phyloP scores from a whole-genome alignment of 2,797 vertebrate genomes.

The Takifugu ocellatus region DNA sequence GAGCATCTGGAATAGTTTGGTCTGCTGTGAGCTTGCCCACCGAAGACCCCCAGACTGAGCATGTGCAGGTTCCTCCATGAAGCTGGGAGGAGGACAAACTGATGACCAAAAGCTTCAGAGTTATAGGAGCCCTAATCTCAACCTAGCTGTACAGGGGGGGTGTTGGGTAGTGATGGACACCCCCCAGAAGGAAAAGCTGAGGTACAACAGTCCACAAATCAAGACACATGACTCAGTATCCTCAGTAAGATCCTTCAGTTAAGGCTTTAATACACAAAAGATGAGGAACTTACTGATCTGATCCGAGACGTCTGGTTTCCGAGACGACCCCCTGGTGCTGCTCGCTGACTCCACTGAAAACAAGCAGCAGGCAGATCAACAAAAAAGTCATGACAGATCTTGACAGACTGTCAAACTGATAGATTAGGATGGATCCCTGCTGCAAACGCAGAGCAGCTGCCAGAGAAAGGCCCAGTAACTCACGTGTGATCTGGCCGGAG shows the following conservation, averaged over 20 bases:
- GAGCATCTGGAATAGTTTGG: constrained; percentile 69
- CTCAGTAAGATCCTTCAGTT: neutral
- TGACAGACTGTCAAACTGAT: constrained; percentile 4
- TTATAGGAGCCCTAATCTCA: too few species aligned
- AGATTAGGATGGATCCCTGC: constrained; percentile 1
- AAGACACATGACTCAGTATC: too few species aligned
- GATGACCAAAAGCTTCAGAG: constrained; percentile 25
- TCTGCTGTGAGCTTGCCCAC: constrained; percentile 51
- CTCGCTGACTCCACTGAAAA: constrained; percentile 71
- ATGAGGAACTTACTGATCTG: constrained; percentile 70
- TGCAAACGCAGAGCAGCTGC: too few species aligned
- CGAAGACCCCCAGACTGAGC: constrained; percentile 30
- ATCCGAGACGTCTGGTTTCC: constrained; percentile 54
- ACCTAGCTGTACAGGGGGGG: too few species aligned
- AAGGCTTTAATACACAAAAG: neutral
- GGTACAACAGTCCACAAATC: neutral
- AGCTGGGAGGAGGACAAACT: constrained; percentile 34
- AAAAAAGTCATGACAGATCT: neutral
- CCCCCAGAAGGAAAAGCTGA: constrained; percentile 28
- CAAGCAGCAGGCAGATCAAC: constrained; percentile 8
- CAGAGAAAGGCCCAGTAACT: constrained; percentile 53
- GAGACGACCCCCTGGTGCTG: constrained; percentile 45
- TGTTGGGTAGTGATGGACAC: constrained; percentile 21
- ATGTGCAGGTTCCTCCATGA: constrained; percentile 47
- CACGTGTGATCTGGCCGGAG: constrained; percentile 91